Evolutionary conservation across 35 echinoderm and acorn worm genomes (phyloP).

Genomic region (Lytechinus variegatus): DNA sequence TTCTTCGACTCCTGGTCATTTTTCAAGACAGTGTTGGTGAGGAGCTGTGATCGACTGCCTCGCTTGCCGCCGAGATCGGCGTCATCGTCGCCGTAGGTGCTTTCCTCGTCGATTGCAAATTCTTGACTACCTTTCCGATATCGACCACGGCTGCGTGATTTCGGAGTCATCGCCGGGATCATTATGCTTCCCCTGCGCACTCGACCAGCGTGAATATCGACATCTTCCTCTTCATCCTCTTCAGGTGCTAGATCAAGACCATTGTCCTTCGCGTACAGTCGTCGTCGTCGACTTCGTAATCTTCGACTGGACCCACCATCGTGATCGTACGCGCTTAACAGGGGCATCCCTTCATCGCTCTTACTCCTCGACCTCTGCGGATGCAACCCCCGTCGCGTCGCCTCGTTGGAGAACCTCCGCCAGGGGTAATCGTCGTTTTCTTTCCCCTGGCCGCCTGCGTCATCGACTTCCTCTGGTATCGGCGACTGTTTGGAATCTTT

Average conservation of each 20-base stretch:
- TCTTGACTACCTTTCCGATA: conserved; percentile 8
- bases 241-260: not conserved
- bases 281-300: conserved; percentile 27
- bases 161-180: conserved; percentile 15
- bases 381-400: not conserved
- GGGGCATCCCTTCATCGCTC: not conserved
- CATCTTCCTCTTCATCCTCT: not conserved
- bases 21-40: not conserved
- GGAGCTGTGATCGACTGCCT: not conserved
- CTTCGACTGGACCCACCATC: not conserved
- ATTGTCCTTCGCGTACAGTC: not conserved
- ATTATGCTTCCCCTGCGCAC: conserved; percentile 42
- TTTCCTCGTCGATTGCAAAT: not conserved
- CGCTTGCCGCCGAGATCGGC: not conserved
- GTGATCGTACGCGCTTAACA: not conserved
- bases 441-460: not conserved
- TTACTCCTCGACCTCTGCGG: not conserved
- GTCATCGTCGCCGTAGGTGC: not conserved
- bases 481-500: not conserved
- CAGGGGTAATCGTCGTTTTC: not conserved
- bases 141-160: not conserved
- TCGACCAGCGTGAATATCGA: conserved; percentile 37
- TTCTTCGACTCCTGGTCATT: not conserved
- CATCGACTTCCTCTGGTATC: not conserved
- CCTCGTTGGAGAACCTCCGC: not conserved